A percentile compares a stretch with the other conserved stretches of the same genome.
These are phyloP conservation scores for Drosophila repletoides DNA, from an alignment of 1,140 invertebrate species.

Conservation along the genomic window DNA sequence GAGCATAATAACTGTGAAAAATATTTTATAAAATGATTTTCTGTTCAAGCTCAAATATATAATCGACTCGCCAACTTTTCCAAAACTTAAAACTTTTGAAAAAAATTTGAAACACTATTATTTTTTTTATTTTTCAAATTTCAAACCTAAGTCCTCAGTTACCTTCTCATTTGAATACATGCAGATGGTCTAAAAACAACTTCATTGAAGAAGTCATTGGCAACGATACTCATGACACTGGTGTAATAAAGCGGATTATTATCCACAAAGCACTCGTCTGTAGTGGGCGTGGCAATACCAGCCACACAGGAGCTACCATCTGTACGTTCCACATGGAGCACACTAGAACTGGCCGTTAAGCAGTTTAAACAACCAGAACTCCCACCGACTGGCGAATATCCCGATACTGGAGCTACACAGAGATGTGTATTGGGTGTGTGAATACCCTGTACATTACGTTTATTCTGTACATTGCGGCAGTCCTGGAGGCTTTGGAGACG, in stretches of 20 bases:
- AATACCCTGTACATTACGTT: background rate
- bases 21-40: too few species aligned
- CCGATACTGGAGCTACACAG: background rate
- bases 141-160: too few species aligned
- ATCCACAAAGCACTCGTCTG: background rate
- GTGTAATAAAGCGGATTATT: constrained; percentile 12
- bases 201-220: too few species aligned
- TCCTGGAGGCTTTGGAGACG: background rate
- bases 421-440: background rate
- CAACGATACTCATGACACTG: too few species aligned
- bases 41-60: too few species aligned
- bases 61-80: too few species aligned
- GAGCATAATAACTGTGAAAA: too few species aligned
- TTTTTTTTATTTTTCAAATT: too few species aligned
- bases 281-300: constrained; percentile 46
- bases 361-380: constrained; percentile 2
- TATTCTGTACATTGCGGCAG: background rate
- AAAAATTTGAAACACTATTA: too few species aligned
- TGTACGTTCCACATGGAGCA: constrained; percentile 7
- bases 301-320: constrained; percentile 20
- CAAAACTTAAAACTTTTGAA: too few species aligned
- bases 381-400: rapidly evolving
- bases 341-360: constrained; percentile 25
- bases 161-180: too few species aligned
- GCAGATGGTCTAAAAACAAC: too few species aligned